phyloP scores from a whole-genome alignment of 35 echinoderm and acorn worm genomes.

The Holothuria glaberrima region DNA sequence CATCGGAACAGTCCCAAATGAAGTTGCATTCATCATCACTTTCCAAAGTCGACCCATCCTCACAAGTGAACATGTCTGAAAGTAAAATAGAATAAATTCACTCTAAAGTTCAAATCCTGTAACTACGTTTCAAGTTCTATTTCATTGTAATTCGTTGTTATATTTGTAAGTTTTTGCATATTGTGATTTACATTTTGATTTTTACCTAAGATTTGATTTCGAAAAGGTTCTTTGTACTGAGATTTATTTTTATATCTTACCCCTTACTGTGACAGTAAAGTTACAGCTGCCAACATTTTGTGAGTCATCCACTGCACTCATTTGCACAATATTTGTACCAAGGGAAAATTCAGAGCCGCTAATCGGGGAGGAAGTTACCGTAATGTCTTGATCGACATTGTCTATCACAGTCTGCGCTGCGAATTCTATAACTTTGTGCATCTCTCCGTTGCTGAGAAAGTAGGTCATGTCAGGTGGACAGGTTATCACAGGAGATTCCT shows the following conservation, averaged over 20 bases:
- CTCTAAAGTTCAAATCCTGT: too few relatives aligned
- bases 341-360: not conserved
- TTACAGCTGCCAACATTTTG: not conserved
- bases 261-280: not conserved
- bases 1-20: too few relatives aligned
- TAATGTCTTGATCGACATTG: not conserved
- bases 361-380: not conserved
- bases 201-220: too few relatives aligned
- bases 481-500: not conserved
- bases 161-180: too few relatives aligned
- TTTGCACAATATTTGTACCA: not conserved
- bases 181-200: too few relatives aligned
- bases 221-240: too few relatives aligned
- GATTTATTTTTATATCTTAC: not conserved
- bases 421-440: not conserved
- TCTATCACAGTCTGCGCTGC: not conserved
- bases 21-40: too few relatives aligned
- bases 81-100: too few relatives aligned
- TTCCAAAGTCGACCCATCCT: too few relatives aligned
- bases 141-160: too few relatives aligned
- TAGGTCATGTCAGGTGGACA: not conserved
- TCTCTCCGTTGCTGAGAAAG: not conserved
- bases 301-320: not conserved
- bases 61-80: too few relatives aligned
- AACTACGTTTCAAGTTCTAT: too few relatives aligned